phyloP scores from a whole-genome alignment of 2,888 invertebrate species.

The Dynastes maya region DNA sequence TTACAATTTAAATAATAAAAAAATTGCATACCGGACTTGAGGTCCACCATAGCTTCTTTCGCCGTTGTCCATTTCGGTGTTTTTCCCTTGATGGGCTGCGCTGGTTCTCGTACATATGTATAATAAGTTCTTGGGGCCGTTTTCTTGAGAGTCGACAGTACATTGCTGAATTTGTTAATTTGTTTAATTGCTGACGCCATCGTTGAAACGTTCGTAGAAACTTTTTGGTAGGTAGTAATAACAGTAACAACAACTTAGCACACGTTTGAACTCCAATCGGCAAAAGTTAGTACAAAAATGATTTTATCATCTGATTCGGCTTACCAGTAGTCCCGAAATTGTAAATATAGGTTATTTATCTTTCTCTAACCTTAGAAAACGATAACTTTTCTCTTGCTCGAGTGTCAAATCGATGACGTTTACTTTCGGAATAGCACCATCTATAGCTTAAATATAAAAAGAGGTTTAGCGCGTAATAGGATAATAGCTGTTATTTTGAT shows the following conservation, averaged over 20 bases:
- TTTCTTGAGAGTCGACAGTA: conserved; percentile 60
- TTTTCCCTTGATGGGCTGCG: conserved; percentile 83
- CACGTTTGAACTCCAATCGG: conserved; percentile 19
- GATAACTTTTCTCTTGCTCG: conserved; percentile 34
- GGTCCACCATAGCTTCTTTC: conserved; percentile 84
- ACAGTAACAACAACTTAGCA: background rate
- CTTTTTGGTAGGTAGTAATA: background rate
- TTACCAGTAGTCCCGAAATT: conserved; percentile 40
- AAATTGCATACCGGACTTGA: conserved; percentile 81
- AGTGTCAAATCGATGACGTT: conserved; percentile 39
- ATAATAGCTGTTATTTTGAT: background rate
- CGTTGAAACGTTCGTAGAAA: conserved; percentile 39
- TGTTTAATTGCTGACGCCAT: conserved; percentile 64
- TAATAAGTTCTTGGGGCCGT: conserved; percentile 76
- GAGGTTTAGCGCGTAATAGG: background rate
- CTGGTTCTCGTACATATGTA: conserved; percentile 85
- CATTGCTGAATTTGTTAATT: conserved; percentile 61
- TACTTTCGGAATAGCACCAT: conserved; percentile 27
- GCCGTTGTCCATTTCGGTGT: conserved; percentile 82
- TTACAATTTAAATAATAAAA: background rate
- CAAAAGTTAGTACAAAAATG: conserved; percentile 32
- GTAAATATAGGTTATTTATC: conserved; percentile 50
- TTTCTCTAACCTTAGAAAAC: conserved; percentile 49
- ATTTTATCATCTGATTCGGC: conserved; percentile 34
- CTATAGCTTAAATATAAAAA: conserved; percentile 14